Evolutionary conservation across 2,888 invertebrate species (phyloP).

Genomic region (Hirtodrosophila duncani): DNA sequence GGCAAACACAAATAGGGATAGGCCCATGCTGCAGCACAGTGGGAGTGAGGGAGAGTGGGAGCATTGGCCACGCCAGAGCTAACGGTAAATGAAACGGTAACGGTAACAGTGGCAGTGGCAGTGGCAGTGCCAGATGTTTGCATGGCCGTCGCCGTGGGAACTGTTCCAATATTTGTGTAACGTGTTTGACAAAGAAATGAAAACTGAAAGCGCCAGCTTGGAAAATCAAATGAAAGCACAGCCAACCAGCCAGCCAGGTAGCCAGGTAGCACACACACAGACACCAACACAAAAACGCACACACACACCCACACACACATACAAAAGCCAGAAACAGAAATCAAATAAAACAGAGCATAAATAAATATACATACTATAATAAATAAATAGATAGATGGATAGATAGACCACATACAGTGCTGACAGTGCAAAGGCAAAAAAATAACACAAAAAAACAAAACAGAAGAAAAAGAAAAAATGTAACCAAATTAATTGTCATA

Average conservation of each 20-base stretch:
- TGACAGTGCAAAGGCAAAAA: too few species aligned
- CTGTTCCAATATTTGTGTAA: slow-evolving; percentile 74
- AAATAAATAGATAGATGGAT: slow-evolving; percentile 15
- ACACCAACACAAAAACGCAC: neutral
- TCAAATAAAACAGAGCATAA: slow-evolving; percentile 34
- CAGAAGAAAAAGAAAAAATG: neutral
- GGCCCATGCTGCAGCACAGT: too few species aligned
- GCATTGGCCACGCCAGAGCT: too few species aligned
- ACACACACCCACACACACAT: neutral
- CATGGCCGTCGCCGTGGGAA: slow-evolving; percentile 60
- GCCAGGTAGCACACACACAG: neutral
- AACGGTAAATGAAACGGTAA: too few species aligned
- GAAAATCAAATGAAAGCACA: slow-evolving; percentile 65
- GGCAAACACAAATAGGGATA: too few species aligned
- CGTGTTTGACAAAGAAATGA: slow-evolving; percentile 72
- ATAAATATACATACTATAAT: slow-evolving; percentile 36
- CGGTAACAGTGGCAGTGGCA: too few species aligned
- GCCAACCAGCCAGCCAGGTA: slow-evolving; percentile 3
- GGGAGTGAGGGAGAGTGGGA: too few species aligned
- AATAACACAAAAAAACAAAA: too few species aligned
- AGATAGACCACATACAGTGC: slow-evolving; percentile 1
- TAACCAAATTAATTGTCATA: slow-evolving; percentile 6
- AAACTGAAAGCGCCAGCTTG: slow-evolving; percentile 71
- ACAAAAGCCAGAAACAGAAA: slow-evolving; percentile 24
- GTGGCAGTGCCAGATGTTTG: slow-evolving; percentile 62